Conservation (phyloP, 2,113 vertebrate genomes). For the Dromiciops gliroides region DNA sequence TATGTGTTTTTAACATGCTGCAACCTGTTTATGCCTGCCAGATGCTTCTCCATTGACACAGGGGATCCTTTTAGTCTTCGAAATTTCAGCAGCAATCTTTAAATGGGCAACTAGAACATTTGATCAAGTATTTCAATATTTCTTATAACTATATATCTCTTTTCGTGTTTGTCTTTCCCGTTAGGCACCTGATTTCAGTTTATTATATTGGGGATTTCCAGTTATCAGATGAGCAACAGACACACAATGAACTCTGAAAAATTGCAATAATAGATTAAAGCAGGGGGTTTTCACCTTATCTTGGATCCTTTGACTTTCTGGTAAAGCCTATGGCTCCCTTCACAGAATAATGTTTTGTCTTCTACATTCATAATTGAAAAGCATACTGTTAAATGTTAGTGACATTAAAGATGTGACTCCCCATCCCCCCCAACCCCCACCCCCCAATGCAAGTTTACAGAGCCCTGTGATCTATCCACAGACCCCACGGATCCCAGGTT, state of each 20-base stretch:
- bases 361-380: not conserved
- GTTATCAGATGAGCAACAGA: not conserved
- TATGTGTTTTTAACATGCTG: not conserved
- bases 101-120: not conserved
- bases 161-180: not conserved
- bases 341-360: not conserved
- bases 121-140: not conserved
- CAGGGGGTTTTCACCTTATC: not conserved
- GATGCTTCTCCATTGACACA: not conserved
- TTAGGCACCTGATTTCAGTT: not conserved
- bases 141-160: not conserved
- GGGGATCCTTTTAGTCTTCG: not conserved
- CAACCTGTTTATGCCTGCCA: not conserved
- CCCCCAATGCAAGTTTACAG: not conserved
- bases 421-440: not conserved
- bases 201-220: not conserved
- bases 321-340: not conserved
- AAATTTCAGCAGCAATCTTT: not conserved
- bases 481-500: not conserved
- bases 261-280: not conserved
- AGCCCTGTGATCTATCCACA: not conserved
- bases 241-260: accelerated
- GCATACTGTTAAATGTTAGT: not conserved
- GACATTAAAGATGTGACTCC: not conserved
- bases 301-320: not conserved